Evolutionary conservation across 53 echinoderm and acorn worm genomes (phyloP).

Genomic region (Astropecten irregularis): DNA sequence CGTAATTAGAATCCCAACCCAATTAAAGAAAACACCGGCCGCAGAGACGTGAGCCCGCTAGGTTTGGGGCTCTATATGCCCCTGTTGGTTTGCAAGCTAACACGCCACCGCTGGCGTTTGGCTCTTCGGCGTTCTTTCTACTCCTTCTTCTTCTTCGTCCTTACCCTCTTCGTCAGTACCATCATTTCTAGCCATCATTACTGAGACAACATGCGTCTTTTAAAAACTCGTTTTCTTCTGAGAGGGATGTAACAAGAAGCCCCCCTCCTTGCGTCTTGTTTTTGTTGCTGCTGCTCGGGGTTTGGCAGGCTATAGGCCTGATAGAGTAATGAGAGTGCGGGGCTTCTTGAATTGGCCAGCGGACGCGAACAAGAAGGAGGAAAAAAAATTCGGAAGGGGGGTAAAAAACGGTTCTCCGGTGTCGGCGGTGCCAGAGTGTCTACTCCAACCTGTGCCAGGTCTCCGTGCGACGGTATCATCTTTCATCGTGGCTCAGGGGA

Average conservation of each 20-base stretch:
- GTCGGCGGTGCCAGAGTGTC: slow-evolving; percentile 33
- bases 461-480: slow-evolving; percentile 17
- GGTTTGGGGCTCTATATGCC: neutral
- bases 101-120: slow-evolving; percentile 25
- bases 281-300: too few species aligned
- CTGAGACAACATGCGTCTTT: neutral
- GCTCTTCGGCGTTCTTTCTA: too few species aligned
- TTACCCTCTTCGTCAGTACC: neutral
- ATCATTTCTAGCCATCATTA: too few species aligned
- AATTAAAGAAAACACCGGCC: slow-evolving; percentile 53
- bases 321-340: too few species aligned
- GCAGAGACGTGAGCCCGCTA: neutral
- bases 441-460: slow-evolving; percentile 14
- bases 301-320: too few species aligned
- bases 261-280: too few species aligned
- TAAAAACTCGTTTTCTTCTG: neutral
- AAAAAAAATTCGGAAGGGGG: neutral
- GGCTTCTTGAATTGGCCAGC: neutral
- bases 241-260: too few species aligned
- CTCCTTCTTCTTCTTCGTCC: neutral
- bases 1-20: slow-evolving; percentile 54
- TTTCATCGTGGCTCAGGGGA: slow-evolving; percentile 35
- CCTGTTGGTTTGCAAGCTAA: slow-evolving; percentile 31
- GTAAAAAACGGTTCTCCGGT: slow-evolving; percentile 4
- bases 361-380: neutral